Percentiles rank a stretch among this genome's conserved stretches.
Evolutionary conservation across 2,797 vertebrate genomes (phyloP).

Genomic region (Scarus forsteni): DNA sequence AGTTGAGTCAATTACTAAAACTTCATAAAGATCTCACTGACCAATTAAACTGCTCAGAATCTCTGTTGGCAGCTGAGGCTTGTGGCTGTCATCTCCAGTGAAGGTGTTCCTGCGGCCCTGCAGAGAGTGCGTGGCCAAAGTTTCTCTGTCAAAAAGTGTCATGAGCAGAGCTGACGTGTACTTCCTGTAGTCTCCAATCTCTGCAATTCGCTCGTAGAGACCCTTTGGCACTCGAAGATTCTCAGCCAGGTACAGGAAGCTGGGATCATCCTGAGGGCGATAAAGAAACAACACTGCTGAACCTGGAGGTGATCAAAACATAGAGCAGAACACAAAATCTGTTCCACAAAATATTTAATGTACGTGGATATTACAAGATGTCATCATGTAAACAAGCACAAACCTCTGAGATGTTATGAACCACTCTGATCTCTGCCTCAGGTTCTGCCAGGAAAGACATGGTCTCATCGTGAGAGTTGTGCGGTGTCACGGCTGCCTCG

Average conservation of each 20-base stretch:
- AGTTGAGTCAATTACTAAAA: neutral
- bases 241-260: conserved; percentile 73
- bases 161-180: conserved; percentile 81
- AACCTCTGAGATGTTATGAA: conserved; percentile 68
- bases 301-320: neutral
- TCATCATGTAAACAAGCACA: conserved; percentile 8
- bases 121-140: conserved; percentile 81
- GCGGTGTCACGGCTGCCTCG: conserved; percentile 38
- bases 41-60: conserved; percentile 78
- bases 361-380: neutral
- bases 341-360: neutral
- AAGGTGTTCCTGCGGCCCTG: conserved; percentile 78
- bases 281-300: neutral
- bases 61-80: conserved; percentile 81
- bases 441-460: conserved; percentile 65
- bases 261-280: conserved; percentile 66
- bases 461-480: conserved; percentile 58
- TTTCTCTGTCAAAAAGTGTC: conserved; percentile 83
- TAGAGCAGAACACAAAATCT: neutral
- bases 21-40: conserved; percentile 24
- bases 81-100: conserved; percentile 76
- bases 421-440: conserved; percentile 58
- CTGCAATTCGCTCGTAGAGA: conserved; percentile 78
- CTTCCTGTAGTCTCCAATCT: conserved; percentile 82
- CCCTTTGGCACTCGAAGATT: conserved; percentile 76